Conservation (phyloP, 2,888 invertebrate genomes). For the Acleris sparsana region DNA sequence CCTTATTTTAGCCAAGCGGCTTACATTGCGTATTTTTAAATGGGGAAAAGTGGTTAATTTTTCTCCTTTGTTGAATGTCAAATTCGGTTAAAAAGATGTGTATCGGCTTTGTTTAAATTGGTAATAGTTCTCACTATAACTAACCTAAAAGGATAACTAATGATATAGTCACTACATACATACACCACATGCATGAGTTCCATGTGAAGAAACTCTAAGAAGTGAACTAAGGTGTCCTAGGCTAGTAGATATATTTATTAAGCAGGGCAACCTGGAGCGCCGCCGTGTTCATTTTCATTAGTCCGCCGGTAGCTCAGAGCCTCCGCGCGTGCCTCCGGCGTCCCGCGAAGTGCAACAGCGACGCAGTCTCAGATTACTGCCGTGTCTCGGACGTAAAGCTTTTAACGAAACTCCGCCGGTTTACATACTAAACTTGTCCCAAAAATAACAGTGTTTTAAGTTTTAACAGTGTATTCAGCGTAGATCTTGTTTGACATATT, state of each 20-base stretch:
- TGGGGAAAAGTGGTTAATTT: not conserved
- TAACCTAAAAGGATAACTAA: not conserved
- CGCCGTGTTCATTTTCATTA: conserved; percentile 25
- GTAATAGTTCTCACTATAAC: not conserved
- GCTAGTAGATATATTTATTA: conserved; percentile 4
- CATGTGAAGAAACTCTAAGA: too few relatives aligned
- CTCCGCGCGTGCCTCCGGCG: conserved; percentile 18
- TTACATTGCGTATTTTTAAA: not conserved
- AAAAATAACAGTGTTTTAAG: conserved; percentile 1
- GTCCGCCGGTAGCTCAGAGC: conserved; percentile 22
- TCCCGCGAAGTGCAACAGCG: conserved; percentile 9
- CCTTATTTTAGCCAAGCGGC: conserved; percentile 3
- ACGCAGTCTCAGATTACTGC: not conserved
- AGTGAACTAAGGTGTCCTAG: too few relatives aligned
- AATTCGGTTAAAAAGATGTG: too few relatives aligned
- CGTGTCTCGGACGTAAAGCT: conserved; percentile 12
- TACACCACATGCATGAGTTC: too few relatives aligned
- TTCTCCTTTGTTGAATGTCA: too few relatives aligned
- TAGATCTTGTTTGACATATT: conserved; percentile 13
- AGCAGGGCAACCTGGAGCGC: conserved; percentile 2
- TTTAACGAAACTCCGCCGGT: conserved; percentile 18
- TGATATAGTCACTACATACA: not conserved
- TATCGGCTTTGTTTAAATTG: not conserved
- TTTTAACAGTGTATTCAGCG: too few relatives aligned
- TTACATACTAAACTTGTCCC: conserved; percentile 25